These are phyloP conservation scores for Lutjanus campechanus DNA, from an alignment of 2,797 vertebrate genomes.

Conservation along the genomic window DNA sequence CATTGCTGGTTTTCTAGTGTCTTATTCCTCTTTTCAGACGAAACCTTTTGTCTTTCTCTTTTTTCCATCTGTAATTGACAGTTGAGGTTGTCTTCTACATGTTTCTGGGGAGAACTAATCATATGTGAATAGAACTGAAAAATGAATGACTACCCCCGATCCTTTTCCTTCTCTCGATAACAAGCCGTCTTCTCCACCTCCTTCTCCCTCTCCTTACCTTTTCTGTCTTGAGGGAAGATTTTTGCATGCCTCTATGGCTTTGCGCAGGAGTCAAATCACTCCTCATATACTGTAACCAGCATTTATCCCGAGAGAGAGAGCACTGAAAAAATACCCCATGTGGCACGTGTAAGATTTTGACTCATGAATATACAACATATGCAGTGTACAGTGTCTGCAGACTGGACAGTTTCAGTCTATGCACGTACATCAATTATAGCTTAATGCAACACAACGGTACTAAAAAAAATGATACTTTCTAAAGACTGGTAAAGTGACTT, in stretches of 20 bases:
- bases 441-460: neutral
- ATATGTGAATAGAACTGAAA: conserved; percentile 55
- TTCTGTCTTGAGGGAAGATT: conserved; percentile 39
- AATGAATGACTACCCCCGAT: conserved; percentile 51
- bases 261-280: conserved; percentile 25
- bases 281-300: conserved; percentile 9
- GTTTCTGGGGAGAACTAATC: conserved; percentile 52
- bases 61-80: conserved; percentile 43
- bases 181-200: conserved; percentile 21
- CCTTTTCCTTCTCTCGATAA: conserved; percentile 39
- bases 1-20: conserved; percentile 26
- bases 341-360: conserved; percentile 4
- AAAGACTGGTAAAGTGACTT: conserved; percentile 2
- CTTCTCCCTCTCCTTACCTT: conserved; percentile 17
- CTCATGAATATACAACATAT: conserved; percentile 5
- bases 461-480: conserved; percentile 29
- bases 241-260: conserved; percentile 38
- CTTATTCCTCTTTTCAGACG: conserved; percentile 27
- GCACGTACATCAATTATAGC: neutral
- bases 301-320: conserved; percentile 33
- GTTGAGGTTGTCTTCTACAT: conserved; percentile 40
- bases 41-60: conserved; percentile 45
- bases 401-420: neutral
- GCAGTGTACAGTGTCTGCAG: neutral
- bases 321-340: neutral